These are phyloP conservation scores for Novumbra hubbsi DNA, from an alignment of 2,797 vertebrate genomes.

Conservation along the genomic window DNA sequence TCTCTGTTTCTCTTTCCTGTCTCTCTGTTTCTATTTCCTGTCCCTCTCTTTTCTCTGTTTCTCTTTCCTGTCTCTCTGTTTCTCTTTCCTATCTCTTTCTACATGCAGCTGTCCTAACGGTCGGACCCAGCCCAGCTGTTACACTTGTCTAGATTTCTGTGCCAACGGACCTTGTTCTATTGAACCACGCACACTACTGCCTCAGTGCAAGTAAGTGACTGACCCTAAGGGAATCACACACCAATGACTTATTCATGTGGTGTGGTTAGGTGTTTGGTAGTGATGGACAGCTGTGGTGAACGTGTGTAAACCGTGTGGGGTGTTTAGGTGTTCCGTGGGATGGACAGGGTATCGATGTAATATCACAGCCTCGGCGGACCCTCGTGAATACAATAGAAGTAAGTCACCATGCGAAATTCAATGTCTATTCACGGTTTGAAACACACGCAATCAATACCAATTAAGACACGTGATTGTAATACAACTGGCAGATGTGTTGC, in stretches of 20 bases:
- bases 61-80: not conserved
- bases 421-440: not conserved
- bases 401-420: slow-evolving; percentile 38
- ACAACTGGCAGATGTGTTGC: slow-evolving; percentile 18
- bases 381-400: slow-evolving; percentile 76
- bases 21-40: not conserved
- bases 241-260: too few species aligned
- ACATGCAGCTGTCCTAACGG: slow-evolving; percentile 83
- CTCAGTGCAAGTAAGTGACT: slow-evolving; percentile 87
- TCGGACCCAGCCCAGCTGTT: slow-evolving; percentile 82
- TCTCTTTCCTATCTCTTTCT: not conserved
- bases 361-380: slow-evolving; percentile 60
- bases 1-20: not conserved
- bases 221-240: not conserved
- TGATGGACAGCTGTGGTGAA: too few species aligned
- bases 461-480: not conserved
- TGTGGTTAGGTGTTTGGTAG: not conserved
- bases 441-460: not conserved
- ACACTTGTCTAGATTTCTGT: slow-evolving; percentile 85
- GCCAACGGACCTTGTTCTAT: slow-evolving; percentile 83
- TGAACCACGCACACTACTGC: slow-evolving; percentile 79
- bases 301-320: slow-evolving; percentile 1
- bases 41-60: too few species aligned
- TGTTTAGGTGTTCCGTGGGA: slow-evolving; percentile 78
- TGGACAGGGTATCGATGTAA: slow-evolving; percentile 79